Evolutionary conservation across 2,797 vertebrate genomes (phyloP).

Genomic region (Rallus crepitans): DNA sequence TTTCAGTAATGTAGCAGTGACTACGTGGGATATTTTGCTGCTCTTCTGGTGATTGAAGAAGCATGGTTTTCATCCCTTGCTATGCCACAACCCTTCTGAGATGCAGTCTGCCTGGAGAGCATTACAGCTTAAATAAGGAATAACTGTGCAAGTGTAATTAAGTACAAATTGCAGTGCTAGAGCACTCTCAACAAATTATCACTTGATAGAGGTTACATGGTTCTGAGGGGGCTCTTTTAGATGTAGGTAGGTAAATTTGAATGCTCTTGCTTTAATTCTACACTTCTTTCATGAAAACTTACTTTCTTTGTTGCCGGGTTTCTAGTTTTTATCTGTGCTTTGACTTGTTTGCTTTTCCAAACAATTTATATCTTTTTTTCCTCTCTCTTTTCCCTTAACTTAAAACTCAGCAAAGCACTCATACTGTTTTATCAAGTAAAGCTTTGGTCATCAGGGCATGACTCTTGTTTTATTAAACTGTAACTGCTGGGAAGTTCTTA

Average conservation of each 20-base stretch:
- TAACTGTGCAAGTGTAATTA: constrained; percentile 46
- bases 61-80: not conserved
- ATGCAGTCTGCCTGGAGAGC: constrained; percentile 7
- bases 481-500: not conserved
- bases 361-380: not conserved
- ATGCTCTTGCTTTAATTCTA: not conserved
- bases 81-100: not conserved
- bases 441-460: not conserved
- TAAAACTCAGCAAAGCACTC: not conserved
- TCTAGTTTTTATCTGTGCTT: not conserved
- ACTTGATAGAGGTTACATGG: not conserved
- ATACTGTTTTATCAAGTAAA: not conserved
- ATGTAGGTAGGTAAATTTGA: constrained; percentile 3
- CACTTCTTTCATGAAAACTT: not conserved
- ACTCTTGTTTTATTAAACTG: not conserved
- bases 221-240: constrained; percentile 39
- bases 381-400: not conserved
- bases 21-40: not conserved
- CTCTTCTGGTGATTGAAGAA: constrained; percentile 10
- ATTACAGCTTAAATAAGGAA: constrained; percentile 13
- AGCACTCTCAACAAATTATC: constrained; percentile 10
- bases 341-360: not conserved
- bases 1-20: not conserved
- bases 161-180: constrained; percentile 19
- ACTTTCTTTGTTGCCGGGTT: not conserved